phyloP scores from a whole-genome alignment of 1,140 invertebrate species.

The Drosophila arawakana region DNA sequence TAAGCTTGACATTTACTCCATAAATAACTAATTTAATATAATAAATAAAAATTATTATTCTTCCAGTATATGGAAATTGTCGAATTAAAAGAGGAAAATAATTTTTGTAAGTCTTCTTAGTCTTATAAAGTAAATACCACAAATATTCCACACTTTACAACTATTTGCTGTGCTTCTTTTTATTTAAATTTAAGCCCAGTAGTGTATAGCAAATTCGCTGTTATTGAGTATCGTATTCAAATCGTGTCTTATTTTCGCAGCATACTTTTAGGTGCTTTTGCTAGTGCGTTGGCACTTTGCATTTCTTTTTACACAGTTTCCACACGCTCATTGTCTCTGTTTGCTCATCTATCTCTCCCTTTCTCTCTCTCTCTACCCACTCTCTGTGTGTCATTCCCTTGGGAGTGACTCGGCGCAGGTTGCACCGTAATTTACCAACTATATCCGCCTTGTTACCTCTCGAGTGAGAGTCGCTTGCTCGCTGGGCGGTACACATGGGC shows the following conservation, averaged over 20 bases:
- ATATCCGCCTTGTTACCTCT: constrained; percentile 70
- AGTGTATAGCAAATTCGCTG: constrained; percentile 2
- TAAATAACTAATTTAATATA: no score
- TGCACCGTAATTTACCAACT: constrained; percentile 76
- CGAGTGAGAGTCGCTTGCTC: constrained; percentile 13
- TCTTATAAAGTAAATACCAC: no score
- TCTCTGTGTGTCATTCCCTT: neutral
- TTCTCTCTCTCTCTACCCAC: neutral
- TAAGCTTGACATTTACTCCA: no score
- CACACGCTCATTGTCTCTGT: constrained; percentile 4
- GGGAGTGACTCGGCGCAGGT: constrained; percentile 40
- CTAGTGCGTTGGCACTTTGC: constrained; percentile 48
- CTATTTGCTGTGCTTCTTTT: no score
- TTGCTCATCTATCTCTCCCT: neutral
- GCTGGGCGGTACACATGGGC: constrained; percentile 21
- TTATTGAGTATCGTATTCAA: neutral
- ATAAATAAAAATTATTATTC: no score
- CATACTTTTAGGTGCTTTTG: constrained; percentile 46
- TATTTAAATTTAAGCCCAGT: no score
- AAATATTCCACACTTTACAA: no score
- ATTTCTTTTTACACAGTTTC: constrained; percentile 24
- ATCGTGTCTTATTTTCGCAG: constrained; percentile 37
- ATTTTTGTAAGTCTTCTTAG: no score
- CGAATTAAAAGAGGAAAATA: no score
- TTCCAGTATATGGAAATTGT: no score